Evolutionary conservation across 2,888 invertebrate genomes (phyloP).

Genomic region (Chouioia cunea): DNA sequence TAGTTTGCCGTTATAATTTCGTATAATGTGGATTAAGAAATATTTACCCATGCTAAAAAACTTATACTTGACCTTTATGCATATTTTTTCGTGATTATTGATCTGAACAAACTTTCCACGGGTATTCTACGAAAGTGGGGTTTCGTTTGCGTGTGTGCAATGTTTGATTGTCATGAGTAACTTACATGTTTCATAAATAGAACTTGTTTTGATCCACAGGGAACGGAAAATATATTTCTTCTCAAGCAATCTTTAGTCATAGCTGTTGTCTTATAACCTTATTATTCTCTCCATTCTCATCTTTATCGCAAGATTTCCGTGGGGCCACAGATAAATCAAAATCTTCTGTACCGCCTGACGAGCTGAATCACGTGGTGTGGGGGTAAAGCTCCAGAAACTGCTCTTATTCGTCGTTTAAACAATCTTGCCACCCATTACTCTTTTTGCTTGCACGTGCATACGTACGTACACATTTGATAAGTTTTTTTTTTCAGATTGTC

Average conservation of each 20-base stretch:
- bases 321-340: conserved; percentile 56
- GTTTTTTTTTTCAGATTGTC: conserved; percentile 29
- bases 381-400: conserved; percentile 61
- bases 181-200: too few relatives aligned
- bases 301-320: conserved; percentile 17
- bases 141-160: too few relatives aligned
- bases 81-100: too few relatives aligned
- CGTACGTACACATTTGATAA: background rate
- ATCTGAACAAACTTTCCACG: too few relatives aligned
- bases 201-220: conserved; percentile 1
- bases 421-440: conserved; percentile 61
- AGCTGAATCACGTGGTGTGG: conserved; percentile 61
- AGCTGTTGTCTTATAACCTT: conserved; percentile 52
- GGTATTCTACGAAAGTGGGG: too few relatives aligned
- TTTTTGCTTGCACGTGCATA: conserved; percentile 3
- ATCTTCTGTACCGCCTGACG: conserved; percentile 34
- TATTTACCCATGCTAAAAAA: too few relatives aligned
- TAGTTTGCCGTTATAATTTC: too few relatives aligned
- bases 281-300: conserved; percentile 48
- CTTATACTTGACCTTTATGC: too few relatives aligned
- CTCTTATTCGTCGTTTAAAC: conserved; percentile 56
- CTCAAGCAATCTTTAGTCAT: conserved; percentile 51
- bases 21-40: too few relatives aligned
- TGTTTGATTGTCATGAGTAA: too few relatives aligned
- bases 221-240: conserved; percentile 51